phyloP scores from a whole-genome alignment of 2,113 vertebrate species.

The Sprattus sprattus region DNA sequence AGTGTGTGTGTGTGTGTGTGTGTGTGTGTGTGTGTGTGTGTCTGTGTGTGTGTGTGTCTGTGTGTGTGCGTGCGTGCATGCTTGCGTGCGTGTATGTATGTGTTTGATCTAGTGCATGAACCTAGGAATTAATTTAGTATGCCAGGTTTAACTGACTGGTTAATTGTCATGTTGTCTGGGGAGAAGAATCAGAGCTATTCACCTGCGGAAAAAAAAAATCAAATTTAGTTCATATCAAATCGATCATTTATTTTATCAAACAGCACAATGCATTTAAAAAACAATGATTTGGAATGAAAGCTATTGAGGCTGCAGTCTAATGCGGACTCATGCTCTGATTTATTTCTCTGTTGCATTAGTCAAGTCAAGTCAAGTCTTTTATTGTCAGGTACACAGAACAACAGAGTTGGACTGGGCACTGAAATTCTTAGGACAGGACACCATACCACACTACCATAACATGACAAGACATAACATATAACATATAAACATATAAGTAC shows the following conservation, averaged over 20 bases:
- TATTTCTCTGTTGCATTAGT: conserved; percentile 11
- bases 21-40: background rate
- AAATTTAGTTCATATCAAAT: background rate
- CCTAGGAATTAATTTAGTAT: background rate
- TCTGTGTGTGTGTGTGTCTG: too few relatives aligned
- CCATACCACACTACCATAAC: too few relatives aligned
- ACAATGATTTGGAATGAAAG: background rate
- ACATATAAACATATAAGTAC: too few relatives aligned
- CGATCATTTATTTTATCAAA: background rate
- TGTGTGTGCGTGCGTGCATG: background rate
- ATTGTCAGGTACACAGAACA: too few relatives aligned
- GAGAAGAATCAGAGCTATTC: background rate
- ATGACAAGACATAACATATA: too few relatives aligned
- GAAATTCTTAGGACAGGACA: too few relatives aligned
- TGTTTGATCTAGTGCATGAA: background rate
- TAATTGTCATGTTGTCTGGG: background rate
- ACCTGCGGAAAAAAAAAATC: too few relatives aligned
- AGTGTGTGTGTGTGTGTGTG: background rate
- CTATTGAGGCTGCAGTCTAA: background rate
- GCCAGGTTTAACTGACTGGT: background rate
- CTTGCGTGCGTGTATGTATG: background rate
- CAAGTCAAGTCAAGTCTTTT: too few relatives aligned
- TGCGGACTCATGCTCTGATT: background rate
- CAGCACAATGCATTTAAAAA: background rate
- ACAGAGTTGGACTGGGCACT: too few relatives aligned